Evolutionary conservation across 2,797 vertebrate genomes (phyloP).

Genomic region (Amazona finschi): DNA sequence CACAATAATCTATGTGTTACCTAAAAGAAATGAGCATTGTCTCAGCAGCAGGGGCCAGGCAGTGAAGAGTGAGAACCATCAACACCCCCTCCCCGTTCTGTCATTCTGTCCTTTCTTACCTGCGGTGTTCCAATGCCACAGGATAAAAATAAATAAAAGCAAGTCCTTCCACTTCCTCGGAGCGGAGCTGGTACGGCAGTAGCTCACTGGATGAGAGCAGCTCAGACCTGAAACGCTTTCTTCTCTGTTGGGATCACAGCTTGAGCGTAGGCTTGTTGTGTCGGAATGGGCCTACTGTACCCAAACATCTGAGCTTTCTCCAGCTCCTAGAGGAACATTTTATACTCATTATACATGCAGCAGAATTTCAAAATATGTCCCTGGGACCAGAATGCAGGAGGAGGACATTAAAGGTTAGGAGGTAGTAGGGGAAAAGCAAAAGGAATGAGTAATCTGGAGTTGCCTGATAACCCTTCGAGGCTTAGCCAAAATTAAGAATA

Average conservation of each 20-base stretch:
- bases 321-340: constrained; percentile 74
- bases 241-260: constrained; percentile 74
- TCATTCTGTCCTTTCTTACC: background rate
- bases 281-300: constrained; percentile 75
- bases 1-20: background rate
- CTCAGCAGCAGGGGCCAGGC: background rate
- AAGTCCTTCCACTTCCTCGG: constrained; percentile 32
- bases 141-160: constrained; percentile 63
- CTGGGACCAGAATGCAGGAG: constrained; percentile 66
- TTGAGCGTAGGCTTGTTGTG: constrained; percentile 77
- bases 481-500: constrained; percentile 4
- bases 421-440: constrained; percentile 46
- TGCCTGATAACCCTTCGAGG: constrained; percentile 41
- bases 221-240: constrained; percentile 70
- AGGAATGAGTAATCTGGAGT: constrained; percentile 49
- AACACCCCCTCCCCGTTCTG: background rate
- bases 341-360: constrained; percentile 75
- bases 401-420: constrained; percentile 67
- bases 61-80: background rate
- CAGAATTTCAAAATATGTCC: constrained; percentile 72
- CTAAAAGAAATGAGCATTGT: background rate
- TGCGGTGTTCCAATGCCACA: background rate
- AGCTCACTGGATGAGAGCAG: constrained; percentile 70
- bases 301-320: constrained; percentile 75
- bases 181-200: constrained; percentile 41